Percentiles rank a stretch among this genome's conserved stretches.
phyloP scores from a whole-genome alignment of 1,140 invertebrate species.

The Drosophila cardini region DNA sequence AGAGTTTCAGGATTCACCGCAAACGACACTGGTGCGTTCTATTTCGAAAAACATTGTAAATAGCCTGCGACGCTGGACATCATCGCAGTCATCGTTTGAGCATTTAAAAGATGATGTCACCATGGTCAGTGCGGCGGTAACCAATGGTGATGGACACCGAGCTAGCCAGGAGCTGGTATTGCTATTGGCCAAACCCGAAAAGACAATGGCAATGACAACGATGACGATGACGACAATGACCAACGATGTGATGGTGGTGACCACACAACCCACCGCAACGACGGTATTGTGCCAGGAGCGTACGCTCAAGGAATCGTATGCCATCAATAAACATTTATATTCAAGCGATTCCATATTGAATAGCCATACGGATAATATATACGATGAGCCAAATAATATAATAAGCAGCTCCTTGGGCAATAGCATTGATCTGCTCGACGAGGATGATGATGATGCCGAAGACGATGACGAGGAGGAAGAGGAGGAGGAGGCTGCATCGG shows the following conservation, averaged over 20 bases:
- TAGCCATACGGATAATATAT: slow-evolving; percentile 81
- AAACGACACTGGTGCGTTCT: slow-evolving; percentile 80
- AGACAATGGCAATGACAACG: slow-evolving; percentile 5
- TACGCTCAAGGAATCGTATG: slow-evolving; percentile 74
- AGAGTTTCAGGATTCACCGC: slow-evolving; percentile 88
- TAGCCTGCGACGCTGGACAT: slow-evolving; percentile 78
- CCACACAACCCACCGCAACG: slow-evolving; percentile 1
- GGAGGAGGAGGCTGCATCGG: slow-evolving; percentile 62
- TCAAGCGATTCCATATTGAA: slow-evolving; percentile 82
- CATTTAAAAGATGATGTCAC: slow-evolving; percentile 70
- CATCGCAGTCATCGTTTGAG: slow-evolving; percentile 80
- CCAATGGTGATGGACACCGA: background rate
- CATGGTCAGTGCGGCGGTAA: slow-evolving; percentile 47
- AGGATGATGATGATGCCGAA: slow-evolving; percentile 60
- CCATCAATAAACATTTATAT: slow-evolving; percentile 80
- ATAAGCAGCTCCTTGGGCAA: slow-evolving; percentile 78
- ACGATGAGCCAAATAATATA: slow-evolving; percentile 83
- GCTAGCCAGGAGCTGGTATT: slow-evolving; percentile 53
- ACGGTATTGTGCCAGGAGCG: slow-evolving; percentile 34
- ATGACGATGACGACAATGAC: background rate
- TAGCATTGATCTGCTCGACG: slow-evolving; percentile 72
- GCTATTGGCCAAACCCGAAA: slow-evolving; percentile 44
- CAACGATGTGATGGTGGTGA: slow-evolving; percentile 1
- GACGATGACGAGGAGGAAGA: slow-evolving; percentile 63
- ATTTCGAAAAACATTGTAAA: slow-evolving; percentile 78